phyloP scores from a whole-genome alignment of 1,140 invertebrate genomes.

The Magallana angulata region DNA sequence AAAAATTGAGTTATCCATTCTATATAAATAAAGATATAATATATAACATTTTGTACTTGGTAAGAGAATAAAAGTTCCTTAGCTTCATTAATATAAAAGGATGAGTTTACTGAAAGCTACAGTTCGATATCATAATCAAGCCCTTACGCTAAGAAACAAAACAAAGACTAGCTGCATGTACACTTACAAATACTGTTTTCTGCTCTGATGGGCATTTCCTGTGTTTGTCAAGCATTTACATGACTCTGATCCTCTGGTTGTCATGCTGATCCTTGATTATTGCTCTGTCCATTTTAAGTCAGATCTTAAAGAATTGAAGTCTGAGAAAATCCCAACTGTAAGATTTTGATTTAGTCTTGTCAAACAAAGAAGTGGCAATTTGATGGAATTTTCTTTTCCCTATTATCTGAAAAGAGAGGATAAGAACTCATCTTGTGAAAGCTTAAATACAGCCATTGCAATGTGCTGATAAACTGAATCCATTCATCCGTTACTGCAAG shows the following conservation, averaged over 20 bases:
- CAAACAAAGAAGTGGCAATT: slow-evolving; percentile 28
- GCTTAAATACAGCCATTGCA: slow-evolving; percentile 1
- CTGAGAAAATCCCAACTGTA: slow-evolving; percentile 12
- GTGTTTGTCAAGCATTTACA: neutral
- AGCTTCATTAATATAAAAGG: too few species aligned
- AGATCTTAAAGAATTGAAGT: slow-evolving; percentile 16
- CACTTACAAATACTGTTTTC: too few species aligned
- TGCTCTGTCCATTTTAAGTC: neutral
- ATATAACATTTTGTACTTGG: too few species aligned
- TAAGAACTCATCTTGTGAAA: neutral
- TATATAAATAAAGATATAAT: too few species aligned
- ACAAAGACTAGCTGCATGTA: too few species aligned
- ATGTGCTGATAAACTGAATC: slow-evolving; percentile 11
- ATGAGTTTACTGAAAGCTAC: too few species aligned
- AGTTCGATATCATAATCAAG: too few species aligned
- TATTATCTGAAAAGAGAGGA: neutral
- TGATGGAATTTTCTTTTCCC: neutral
- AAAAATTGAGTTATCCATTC: too few species aligned
- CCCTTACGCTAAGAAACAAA: too few species aligned
- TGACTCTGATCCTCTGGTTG: neutral
- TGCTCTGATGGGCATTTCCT: neutral
- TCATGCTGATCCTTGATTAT: neutral
- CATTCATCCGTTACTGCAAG: neutral
- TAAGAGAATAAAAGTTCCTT: too few species aligned
- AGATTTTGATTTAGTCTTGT: slow-evolving; percentile 34